Percentiles rank a stretch among this genome's conserved stretches.
These are phyloP conservation scores for Neosalanx taihuensis DNA, from an alignment of 2,797 vertebrate genomes.

Conservation along the genomic window DNA sequence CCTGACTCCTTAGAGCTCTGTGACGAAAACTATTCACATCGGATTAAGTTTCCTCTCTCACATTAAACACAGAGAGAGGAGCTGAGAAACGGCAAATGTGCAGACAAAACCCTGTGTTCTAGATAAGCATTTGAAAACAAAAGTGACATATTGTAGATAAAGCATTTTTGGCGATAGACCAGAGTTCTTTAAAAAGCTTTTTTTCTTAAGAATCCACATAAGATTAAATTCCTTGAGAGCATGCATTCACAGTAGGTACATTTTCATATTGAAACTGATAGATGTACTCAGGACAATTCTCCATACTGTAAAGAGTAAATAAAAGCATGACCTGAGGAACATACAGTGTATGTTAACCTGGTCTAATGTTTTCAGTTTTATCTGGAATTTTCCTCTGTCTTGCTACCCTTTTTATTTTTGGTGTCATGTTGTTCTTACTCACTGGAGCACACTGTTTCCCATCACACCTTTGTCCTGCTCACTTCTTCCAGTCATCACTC, in stretches of 20 bases:
- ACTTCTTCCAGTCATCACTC: not conserved
- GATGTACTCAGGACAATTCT: not conserved
- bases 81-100: not conserved
- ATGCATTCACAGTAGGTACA: not conserved
- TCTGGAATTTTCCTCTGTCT: too few relatives aligned
- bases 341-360: not conserved
- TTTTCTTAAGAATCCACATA: not conserved
- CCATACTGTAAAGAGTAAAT: not conserved
- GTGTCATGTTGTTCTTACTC: too few relatives aligned
- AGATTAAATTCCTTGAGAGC: not conserved
- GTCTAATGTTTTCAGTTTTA: not conserved
- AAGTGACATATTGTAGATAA: not conserved
- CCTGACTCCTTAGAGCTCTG: not conserved
- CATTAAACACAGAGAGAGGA: not conserved
- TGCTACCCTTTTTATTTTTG: too few relatives aligned
- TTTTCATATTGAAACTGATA: not conserved
- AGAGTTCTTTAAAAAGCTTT: not conserved
- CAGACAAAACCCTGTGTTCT: not conserved
- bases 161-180: not conserved
- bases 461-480: not conserved
- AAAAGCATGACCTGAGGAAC: not conserved
- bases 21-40: conserved; percentile 5
- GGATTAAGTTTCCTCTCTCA: not conserved
- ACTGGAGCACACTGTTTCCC: too few relatives aligned
- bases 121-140: not conserved